Evolutionary conservation across 2,888 invertebrate species (phyloP).

Genomic region (Ornithoptera alexandrae): DNA sequence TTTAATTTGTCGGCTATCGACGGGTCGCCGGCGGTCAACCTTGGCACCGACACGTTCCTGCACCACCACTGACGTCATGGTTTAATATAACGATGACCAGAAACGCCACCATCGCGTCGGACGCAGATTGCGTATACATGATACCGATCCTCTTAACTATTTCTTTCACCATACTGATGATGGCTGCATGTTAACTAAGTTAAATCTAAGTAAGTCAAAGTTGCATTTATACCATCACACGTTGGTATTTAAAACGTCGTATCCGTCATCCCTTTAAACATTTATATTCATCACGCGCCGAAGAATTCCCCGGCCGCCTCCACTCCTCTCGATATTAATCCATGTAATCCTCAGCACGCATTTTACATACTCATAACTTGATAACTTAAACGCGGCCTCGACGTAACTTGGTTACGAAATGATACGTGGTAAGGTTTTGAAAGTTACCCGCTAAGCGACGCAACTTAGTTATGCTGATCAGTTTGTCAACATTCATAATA

Average conservation of each 20-base stretch:
- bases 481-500: slow-evolving; percentile 20
- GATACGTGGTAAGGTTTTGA: slow-evolving; percentile 20
- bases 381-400: slow-evolving; percentile 15
- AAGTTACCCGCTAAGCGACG: slow-evolving; percentile 5
- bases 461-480: slow-evolving; percentile 23
- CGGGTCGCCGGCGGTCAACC: neutral
- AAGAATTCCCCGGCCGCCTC: neutral
- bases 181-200: no score
- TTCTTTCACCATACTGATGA: no score
- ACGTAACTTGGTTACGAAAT: slow-evolving; percentile 11
- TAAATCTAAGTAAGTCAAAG: no score
- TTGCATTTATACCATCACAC: no score
- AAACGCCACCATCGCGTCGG: no score
- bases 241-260: no score
- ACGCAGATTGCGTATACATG: no score
- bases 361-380: slow-evolving; percentile 10
- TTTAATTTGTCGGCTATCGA: no score
- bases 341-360: neutral
- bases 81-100: slow-evolving; percentile 8
- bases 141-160: no score
- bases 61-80: slow-evolving; percentile 27
- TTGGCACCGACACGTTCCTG: slow-evolving; percentile 5
- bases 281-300: slow-evolving; percentile 7
- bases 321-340: neutral
- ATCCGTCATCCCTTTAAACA: no score